Conservation (phyloP, 1,140 invertebrate species). For the Lepidostoma basale region DNA sequence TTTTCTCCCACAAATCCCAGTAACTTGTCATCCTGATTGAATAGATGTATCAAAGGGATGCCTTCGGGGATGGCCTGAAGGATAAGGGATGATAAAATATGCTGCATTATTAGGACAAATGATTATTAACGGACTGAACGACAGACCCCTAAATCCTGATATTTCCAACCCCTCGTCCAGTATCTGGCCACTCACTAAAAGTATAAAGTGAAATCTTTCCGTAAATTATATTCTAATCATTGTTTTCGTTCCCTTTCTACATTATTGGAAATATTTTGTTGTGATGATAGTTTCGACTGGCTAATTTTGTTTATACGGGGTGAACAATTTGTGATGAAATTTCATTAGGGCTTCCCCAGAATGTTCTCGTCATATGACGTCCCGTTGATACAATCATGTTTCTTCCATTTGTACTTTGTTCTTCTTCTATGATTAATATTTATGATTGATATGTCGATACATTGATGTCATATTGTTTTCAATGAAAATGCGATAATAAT, state of each 20-base stretch:
- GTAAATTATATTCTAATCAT: no score
- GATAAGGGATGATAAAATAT: constrained; percentile 45
- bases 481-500: neutral
- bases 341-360: constrained; percentile 10
- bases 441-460: neutral
- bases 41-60: constrained; percentile 45
- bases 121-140: constrained; percentile 46
- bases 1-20: constrained; percentile 37
- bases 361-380: constrained; percentile 10
- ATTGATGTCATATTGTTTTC: neutral
- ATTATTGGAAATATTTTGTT: no score
- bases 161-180: neutral
- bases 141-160: constrained; percentile 28
- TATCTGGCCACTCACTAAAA: neutral
- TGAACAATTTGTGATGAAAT: constrained; percentile 18
- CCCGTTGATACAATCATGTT: neutral
- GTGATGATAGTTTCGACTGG: neutral
- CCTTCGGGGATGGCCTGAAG: constrained; percentile 21
- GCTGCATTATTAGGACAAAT: constrained; percentile 46
- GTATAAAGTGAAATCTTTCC: no score
- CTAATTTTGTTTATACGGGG: neutral
- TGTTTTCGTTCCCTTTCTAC: no score
- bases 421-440: neutral
- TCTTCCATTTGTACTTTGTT: no score
- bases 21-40: constrained; percentile 46